phyloP scores from a whole-genome alignment of 2,113 vertebrate species.

The Tragelaphus strepsiceros region DNA sequence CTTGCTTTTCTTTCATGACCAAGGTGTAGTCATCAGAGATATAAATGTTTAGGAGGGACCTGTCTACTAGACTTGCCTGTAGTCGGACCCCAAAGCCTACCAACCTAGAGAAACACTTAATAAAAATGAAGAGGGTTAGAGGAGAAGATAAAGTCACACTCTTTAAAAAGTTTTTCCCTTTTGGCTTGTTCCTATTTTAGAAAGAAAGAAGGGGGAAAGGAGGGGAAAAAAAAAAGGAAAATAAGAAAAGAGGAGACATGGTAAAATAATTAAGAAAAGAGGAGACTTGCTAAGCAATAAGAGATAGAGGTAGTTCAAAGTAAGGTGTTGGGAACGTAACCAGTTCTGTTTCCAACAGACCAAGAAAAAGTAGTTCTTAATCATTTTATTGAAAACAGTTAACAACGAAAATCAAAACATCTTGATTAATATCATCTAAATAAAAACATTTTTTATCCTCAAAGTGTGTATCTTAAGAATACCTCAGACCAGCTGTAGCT shows the following conservation, averaged over 20 bases:
- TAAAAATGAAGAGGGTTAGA: not conserved
- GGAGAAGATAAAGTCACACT: not conserved
- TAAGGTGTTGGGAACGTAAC: not conserved
- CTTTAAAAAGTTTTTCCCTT: not conserved
- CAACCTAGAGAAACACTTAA: not conserved
- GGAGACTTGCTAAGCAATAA: not conserved
- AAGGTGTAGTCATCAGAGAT: not conserved
- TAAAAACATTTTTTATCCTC: not conserved
- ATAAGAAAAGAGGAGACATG: not conserved
- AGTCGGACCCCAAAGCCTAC: not conserved
- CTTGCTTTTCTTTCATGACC: not conserved
- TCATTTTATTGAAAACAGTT: slow-evolving; percentile 32
- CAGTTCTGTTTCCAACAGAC: not conserved
- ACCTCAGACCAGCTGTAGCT: not conserved
- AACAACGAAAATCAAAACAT: not conserved
- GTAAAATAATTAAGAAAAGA: not conserved
- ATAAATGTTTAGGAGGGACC: not conserved
- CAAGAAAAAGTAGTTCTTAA: not conserved
- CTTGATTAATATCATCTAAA: not conserved
- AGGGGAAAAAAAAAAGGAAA: not conserved
- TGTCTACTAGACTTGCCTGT: not conserved
- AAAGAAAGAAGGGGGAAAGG: not conserved
- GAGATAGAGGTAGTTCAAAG: not conserved
- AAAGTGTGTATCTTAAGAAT: not conserved
- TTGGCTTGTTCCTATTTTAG: not conserved